These are phyloP conservation scores for Ennomos erosarius DNA, from an alignment of 2,888 invertebrate genomes.

Conservation along the genomic window DNA sequence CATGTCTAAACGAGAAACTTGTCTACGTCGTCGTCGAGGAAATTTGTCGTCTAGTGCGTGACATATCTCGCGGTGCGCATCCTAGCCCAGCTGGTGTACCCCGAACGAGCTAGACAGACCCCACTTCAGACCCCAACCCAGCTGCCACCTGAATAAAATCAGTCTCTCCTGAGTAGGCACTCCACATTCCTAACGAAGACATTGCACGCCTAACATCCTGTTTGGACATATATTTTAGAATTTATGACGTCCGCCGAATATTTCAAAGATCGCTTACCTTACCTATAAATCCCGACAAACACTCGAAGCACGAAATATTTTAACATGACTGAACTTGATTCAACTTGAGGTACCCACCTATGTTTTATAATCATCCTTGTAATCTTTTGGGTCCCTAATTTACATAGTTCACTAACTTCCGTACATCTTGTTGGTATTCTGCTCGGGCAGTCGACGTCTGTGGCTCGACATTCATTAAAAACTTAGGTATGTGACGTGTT, in stretches of 20 bases:
- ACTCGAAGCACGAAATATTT: slow-evolving; percentile 10
- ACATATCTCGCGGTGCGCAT: no score
- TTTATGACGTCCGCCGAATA: slow-evolving; percentile 16
- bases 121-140: not conserved
- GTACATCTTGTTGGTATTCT: slow-evolving; percentile 37
- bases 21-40: no score
- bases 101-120: not conserved
- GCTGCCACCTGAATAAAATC: slow-evolving; percentile 6
- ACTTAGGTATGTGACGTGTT: slow-evolving; percentile 23
- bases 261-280: slow-evolving; percentile 21
- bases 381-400: slow-evolving; percentile 35
- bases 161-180: slow-evolving; percentile 9
- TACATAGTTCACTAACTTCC: slow-evolving; percentile 44
- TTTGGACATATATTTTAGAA: slow-evolving; percentile 12
- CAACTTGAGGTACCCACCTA: slow-evolving; percentile 7
- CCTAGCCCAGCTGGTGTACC: no score
- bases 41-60: no score
- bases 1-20: no score
- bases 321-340: slow-evolving; percentile 20
- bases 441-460: slow-evolving; percentile 14
- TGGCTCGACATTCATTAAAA: slow-evolving; percentile 26
- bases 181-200: slow-evolving; percentile 21
- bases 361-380: slow-evolving; percentile 16
- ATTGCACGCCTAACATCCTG: slow-evolving; percentile 22
- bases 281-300: slow-evolving; percentile 13